These are phyloP conservation scores for Babyrousa celebensis DNA, from an alignment of 2,797 vertebrate genomes.

Conservation along the genomic window DNA sequence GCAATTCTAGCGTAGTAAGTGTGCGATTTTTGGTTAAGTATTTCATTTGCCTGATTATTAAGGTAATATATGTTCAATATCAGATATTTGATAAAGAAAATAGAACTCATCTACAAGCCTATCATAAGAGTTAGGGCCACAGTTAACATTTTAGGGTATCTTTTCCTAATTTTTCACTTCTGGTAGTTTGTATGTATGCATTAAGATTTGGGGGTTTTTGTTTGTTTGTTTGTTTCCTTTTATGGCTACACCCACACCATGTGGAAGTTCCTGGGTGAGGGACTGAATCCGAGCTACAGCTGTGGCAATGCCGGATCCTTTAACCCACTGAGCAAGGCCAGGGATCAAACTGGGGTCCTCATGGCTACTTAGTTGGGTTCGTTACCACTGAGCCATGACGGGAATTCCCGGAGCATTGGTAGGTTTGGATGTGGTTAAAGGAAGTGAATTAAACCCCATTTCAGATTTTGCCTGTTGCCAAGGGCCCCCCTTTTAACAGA, in stretches of 20 bases:
- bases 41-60: slow-evolving; percentile 37
- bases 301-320: too few species aligned
- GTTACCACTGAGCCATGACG: too few species aligned
- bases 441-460: background rate
- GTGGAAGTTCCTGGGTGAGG: too few species aligned
- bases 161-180: background rate
- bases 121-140: background rate
- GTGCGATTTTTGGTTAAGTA: slow-evolving; percentile 3
- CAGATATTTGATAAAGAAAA: slow-evolving; percentile 32
- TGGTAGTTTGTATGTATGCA: background rate
- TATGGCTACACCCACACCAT: too few species aligned
- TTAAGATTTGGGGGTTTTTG: background rate
- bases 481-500: background rate
- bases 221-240: too few species aligned
- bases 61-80: slow-evolving; percentile 8
- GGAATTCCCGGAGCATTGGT: background rate
- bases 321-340: too few species aligned
- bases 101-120: background rate
- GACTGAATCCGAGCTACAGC: too few species aligned
- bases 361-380: too few species aligned
- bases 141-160: slow-evolving; percentile 2
- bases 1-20: slow-evolving; percentile 33
- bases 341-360: too few species aligned
- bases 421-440: slow-evolving; percentile 50
- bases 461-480: slow-evolving; percentile 52